Base-by-base conservation (phyloP, 2,888 invertebrate genomes). In the Anagyrus pseudococci region DNA sequence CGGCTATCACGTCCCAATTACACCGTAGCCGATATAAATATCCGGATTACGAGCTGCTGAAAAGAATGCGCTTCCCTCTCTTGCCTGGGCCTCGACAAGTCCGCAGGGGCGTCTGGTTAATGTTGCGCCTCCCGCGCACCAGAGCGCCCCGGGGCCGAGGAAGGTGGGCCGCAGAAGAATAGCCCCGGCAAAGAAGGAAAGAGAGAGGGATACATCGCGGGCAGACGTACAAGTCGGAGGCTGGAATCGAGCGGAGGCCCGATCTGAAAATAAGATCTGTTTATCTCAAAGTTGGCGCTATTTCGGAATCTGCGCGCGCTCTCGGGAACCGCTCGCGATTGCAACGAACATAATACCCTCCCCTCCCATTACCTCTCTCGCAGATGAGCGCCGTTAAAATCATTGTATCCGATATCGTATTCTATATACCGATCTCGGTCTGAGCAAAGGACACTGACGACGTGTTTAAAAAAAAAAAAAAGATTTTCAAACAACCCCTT, bases 231-330 rank as follows among this genome's bases (percentile, higher is more conserved):
- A 55, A 55, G 53, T 52, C 54, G 33, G 64, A 69, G 57, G 66
- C 52, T 58, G 64, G 48, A 44, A 55, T 57, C 58, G 56, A 48
- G 58, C 65, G 62, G 58, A 61, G 60, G 64, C 47, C 68, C 68
- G 71, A 72, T 76, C 76, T 77, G 72, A 74, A 76, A 77, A 77
- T 77, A 76, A 76, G 73, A 77, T 75, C 71, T 76, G 77, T 77
- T 77, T 77, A 77, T 73, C 71, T 69, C 73, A 68, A 15, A 70
- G 71, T 74, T 72, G 71, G 70, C 70, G 75, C 77, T 77, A 77
- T 77, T 77, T 77, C 70, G 68, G 76, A 77, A 75, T 74, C 73
- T 68, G 58, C 71, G 72, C 66, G 70, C 73, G 72, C n/a, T n/a
- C n/a, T n/a, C n/a, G n/a, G n/a, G n/a, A n/a, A n/a, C n/a, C n/a